Evolutionary conservation across 2,797 vertebrate genomes (phyloP).

Genomic region (Acanthurus tractus): DNA sequence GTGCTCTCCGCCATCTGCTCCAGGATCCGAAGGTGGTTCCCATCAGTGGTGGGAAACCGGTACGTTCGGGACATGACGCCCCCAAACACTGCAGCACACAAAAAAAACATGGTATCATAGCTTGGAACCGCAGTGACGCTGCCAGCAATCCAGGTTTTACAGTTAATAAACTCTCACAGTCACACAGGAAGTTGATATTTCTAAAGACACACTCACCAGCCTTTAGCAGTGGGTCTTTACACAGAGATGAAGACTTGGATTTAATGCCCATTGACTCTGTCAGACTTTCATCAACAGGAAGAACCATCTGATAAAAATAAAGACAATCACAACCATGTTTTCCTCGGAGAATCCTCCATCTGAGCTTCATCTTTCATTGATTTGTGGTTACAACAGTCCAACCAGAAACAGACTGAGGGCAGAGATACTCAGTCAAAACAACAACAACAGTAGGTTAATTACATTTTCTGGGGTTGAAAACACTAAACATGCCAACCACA

Average conservation of each 20-base stretch:
- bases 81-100: slow-evolving; percentile 89
- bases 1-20: slow-evolving; percentile 98
- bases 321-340: background rate
- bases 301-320: slow-evolving; percentile 88
- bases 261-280: slow-evolving; percentile 94
- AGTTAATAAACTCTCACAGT: background rate
- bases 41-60: slow-evolving; percentile 96
- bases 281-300: slow-evolving; percentile 97
- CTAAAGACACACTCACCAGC: slow-evolving; percentile 88
- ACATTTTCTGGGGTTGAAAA: background rate
- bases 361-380: background rate
- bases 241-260: slow-evolving; percentile 94
- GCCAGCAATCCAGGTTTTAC: background rate
- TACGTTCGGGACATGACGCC: slow-evolving; percentile 97
- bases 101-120: background rate
- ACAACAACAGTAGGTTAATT: background rate
- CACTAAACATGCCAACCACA: background rate
- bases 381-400: background rate
- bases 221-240: slow-evolving; percentile 95
- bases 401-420: background rate
- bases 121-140: background rate
- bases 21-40: slow-evolving; percentile 95
- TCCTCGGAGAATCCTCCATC: background rate
- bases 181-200: background rate
- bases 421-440: background rate